These are phyloP conservation scores for Amazonetta brasiliensis DNA, from an alignment of 2,797 vertebrate species.

Conservation along the genomic window DNA sequence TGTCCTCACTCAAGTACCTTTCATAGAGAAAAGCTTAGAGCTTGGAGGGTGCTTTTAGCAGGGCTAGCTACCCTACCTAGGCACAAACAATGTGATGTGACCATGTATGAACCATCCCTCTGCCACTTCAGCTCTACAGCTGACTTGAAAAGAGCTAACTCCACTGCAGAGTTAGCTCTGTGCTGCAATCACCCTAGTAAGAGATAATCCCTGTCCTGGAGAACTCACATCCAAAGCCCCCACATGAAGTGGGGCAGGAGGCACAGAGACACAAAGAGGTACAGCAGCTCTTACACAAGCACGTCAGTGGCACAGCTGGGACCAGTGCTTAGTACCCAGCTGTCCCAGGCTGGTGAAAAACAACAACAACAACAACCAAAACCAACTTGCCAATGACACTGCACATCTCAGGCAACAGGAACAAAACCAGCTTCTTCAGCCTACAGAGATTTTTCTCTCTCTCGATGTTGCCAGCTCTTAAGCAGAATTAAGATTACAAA, in stretches of 20 bases:
- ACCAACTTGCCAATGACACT: not conserved
- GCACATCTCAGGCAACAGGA: not conserved
- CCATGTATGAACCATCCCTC: not conserved
- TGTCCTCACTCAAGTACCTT: not conserved
- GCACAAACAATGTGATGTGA: not conserved
- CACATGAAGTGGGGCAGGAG: not conserved
- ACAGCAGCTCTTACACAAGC: not conserved
- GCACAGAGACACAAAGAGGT: not conserved
- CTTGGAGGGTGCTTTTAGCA: not conserved
- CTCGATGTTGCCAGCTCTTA: not conserved
- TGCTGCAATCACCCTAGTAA: not conserved
- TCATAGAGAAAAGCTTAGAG: not conserved
- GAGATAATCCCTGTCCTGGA: not conserved
- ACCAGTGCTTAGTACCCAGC: not conserved
- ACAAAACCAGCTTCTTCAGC: not conserved
- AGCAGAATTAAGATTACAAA: not conserved
- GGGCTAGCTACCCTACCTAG: not conserved
- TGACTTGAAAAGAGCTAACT: not conserved
- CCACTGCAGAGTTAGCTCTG: not conserved
- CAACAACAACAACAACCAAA: not conserved
- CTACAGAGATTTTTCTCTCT: not conserved
- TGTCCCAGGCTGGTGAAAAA: not conserved
- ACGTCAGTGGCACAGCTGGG: accelerated
- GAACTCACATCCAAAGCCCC: not conserved
- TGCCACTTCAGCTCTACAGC: not conserved